Evolutionary conservation across 2,797 vertebrate species (phyloP), one percentile per base, ranked within the genome.

Genomic region (Onychomys leucogaster): DNA sequence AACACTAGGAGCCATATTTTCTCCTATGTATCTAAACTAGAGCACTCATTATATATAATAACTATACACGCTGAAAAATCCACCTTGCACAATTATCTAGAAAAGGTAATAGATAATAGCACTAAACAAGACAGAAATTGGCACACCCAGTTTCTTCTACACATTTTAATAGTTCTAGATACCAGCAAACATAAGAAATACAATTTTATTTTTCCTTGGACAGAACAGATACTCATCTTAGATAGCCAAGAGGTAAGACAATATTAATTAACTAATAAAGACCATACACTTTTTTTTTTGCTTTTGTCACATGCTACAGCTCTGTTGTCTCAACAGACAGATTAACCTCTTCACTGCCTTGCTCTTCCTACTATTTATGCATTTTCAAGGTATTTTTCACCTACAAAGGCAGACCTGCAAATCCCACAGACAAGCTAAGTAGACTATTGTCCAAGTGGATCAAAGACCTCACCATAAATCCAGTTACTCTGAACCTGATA

Each of bases 201-300:
- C 95, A 88, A 97, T 97, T 91, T 96, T 87, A 86, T 96, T 96
- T 90, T 95, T 80, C 91, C 88, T 97, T 97, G 89, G 84, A 85
- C 96, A 86, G 94, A 97, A 80, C 82, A 94, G 86, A 95, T 97
- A 94, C 96, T 92, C 84, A 90, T 94, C 97, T 96, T 73, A 97
- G 92, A 95, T 97, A 97, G 95, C 95, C 97, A 97, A 97, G 94
- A 97, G 84, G 93, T 88, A 98, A 96, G 89, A 97, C 97, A 92
- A 97, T 97, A 97, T 98, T 97, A 98, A 98, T 98, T 98, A 98
- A 94, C 89, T 98, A 94, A 94, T 97, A 96, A 98, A 91, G 94
- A 98, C 81, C 77, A 92, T 92, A 97, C 95, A 96, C 97, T 97
- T 92, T 46, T 80, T 92, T 95, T 98, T 96, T 89, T 90, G 52